These are phyloP conservation scores for Geodia barretti DNA, from an alignment of 37 sponge, comb jelly and placozoan genomes.

Conservation along the genomic window DNA sequence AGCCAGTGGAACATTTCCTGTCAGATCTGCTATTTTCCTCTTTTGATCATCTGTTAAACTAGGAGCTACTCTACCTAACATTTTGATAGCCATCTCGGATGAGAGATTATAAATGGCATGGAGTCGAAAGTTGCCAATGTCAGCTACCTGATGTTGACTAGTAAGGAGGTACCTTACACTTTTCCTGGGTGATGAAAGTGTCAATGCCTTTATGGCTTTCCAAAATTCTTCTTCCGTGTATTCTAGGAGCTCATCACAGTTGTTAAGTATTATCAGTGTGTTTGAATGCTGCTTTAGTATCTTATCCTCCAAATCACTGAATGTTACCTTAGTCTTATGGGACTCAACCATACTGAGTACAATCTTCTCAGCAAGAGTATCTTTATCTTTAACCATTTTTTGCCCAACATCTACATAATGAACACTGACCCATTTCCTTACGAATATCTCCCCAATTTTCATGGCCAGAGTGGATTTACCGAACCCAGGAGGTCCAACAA, in stretches of 20 bases:
- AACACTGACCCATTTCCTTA: constrained; percentile 1
- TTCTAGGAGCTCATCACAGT: constrained; percentile 26
- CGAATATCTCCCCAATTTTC: constrained; percentile 13
- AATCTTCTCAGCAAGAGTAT: constrained; percentile 19
- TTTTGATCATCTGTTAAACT: not conserved
- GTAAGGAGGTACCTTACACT: not conserved
- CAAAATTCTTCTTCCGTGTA: not conserved
- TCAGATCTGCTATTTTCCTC: constrained; percentile 16
- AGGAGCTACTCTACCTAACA: not conserved
- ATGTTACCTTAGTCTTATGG: not conserved
- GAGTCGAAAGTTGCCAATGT: not conserved
- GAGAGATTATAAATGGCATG: constrained; percentile 1
- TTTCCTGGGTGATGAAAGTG: not conserved
- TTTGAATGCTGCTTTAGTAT: not conserved
- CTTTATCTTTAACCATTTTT: not conserved
- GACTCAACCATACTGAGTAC: not conserved
- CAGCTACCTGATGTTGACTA: no score
- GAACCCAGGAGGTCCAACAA: constrained; percentile 39
- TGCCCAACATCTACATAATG: constrained; percentile 29
- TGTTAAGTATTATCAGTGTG: constrained; percentile 25
- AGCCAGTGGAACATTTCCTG: constrained; percentile 47
- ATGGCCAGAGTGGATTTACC: constrained; percentile 31
- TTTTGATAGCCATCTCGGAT: not conserved
- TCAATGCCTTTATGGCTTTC: constrained; percentile 3
- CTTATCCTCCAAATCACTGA: constrained; percentile 2